Conservation (phyloP, 1,140 invertebrate genomes). For the Drosophila bocqueti region DNA sequence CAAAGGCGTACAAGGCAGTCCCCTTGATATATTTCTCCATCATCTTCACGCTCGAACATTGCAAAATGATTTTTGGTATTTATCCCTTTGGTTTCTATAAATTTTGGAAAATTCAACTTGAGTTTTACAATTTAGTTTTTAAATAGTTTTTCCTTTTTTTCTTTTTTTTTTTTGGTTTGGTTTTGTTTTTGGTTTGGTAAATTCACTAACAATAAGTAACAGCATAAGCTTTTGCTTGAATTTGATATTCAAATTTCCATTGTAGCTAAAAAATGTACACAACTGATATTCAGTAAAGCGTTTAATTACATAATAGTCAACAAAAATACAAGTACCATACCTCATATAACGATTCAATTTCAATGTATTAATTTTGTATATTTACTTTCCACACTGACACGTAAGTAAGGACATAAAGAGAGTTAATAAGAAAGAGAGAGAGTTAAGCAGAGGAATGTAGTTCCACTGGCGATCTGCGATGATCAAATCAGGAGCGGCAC, state of each 20-base stretch:
- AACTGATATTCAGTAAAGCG: constrained; percentile 81
- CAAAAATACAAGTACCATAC: constrained; percentile 75
- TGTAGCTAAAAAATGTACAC: constrained; percentile 72
- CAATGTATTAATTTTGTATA: constrained; percentile 54
- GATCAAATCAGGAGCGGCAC: constrained; percentile 26
- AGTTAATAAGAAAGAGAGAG: constrained; percentile 40
- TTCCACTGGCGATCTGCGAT: constrained; percentile 8
- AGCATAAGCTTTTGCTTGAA: constrained; percentile 62
- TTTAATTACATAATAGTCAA: constrained; percentile 82
- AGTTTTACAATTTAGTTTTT: constrained; percentile 42
- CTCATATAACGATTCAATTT: constrained; percentile 59
- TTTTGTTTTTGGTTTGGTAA: constrained; percentile 54
- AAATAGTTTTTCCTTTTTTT: constrained; percentile 30
- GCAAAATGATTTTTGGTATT: constrained; percentile 49
- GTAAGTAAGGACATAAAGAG: constrained; percentile 44
- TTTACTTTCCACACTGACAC: constrained; percentile 53
- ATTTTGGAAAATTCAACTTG: constrained; percentile 57
- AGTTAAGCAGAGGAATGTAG: constrained; percentile 56
- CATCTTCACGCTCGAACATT: constrained; percentile 31
- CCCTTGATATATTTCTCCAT: constrained; percentile 26
- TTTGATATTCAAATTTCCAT: constrained; percentile 48
- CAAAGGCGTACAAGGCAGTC: constrained; percentile 41
- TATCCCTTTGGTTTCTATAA: constrained; percentile 36
- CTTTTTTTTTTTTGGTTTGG: constrained; percentile 14
- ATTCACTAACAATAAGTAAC: constrained; percentile 78